Base-by-base conservation (phyloP, 2,797 vertebrate genomes). In the Darevskia mixta region DNA sequence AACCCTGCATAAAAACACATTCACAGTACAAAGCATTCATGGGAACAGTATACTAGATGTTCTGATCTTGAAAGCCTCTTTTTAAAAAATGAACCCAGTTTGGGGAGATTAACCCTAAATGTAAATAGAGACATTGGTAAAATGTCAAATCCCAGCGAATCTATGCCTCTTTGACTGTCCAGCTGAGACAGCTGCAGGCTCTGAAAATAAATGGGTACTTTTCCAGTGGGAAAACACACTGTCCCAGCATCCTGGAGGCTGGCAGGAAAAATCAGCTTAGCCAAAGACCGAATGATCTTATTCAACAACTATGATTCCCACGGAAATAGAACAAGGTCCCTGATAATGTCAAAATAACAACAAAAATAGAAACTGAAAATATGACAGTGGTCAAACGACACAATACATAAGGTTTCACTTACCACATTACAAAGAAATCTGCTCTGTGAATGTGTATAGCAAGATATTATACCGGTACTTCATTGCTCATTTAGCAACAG, bases 301-400 rank as follows among this genome's bases (percentile, higher is more conserved):
- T 94, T 92, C 94, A 95, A 87, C 85, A 94, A 94, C 87, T 43
- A 83, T 77, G 87, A 90, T 95, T 96, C 95, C 93, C 95, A 95
- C 89, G 89, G 93, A 95, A 95, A 92, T 92, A 90, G 58, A 90
- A 84, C 1, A 0, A 94, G 79, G 92, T 89, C 93, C 89, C 73
- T 25, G 86, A 90, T 76, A 92, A 92, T 90, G 91, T 90, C 92
- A 95, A 15, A 55, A 55, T 55, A 55, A 83, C 35, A 86, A 85
- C 43, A 41, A 43, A 66, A 64, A 55, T 82, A 11, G 38, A 87
- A 85, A 45, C 89, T 92, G 95, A 95, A 95, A 95, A 95, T 95
- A 95, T 83, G 87, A 25, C 80, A 45, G 85, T 58, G 78, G 73
- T 85, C 58, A 87, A 79, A 83, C 89, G 83, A 88, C 7, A 2